Conservation (phyloP, 2,888 invertebrate genomes). For the Dicranocentrus wangi region DNA sequence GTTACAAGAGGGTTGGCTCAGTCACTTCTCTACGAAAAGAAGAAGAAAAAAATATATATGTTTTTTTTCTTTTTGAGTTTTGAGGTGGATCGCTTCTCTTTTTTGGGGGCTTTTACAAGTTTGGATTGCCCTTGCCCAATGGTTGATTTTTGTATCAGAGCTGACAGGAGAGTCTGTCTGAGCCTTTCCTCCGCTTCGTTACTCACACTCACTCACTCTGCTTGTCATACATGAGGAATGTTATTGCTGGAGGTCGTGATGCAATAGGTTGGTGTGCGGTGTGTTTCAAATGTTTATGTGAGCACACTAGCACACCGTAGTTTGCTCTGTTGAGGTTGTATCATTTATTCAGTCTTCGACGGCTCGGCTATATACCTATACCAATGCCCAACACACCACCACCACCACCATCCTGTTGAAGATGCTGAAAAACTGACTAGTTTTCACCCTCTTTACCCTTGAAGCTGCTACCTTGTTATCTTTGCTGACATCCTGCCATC, state of each 20-base stretch:
- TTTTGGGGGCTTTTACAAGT: constrained; percentile 5
- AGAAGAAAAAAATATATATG: constrained; percentile 13
- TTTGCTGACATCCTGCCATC: constrained; percentile 71
- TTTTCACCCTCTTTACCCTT: constrained; percentile 54
- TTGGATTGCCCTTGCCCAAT: constrained; percentile 28
- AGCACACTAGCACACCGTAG: too few species aligned
- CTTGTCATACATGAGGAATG: constrained; percentile 58
- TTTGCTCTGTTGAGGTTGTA: constrained; percentile 4
- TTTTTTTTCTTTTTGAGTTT: constrained; percentile 11
- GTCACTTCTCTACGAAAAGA: constrained; percentile 14
- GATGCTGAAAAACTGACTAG: not conserved
- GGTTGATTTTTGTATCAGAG: constrained; percentile 49
- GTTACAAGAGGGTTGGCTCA: constrained; percentile 58
- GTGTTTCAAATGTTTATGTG: too few species aligned
- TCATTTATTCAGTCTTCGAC: constrained; percentile 7
- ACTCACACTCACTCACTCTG: constrained; percentile 26
- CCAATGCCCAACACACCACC: too few species aligned
- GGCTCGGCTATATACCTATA: not conserved
- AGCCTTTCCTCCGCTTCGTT: not conserved
- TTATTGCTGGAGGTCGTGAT: constrained; percentile 62
- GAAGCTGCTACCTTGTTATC: constrained; percentile 68
- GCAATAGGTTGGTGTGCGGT: constrained; percentile 24
- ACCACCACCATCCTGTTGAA: too few species aligned
- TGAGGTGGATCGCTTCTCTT: constrained; percentile 26
- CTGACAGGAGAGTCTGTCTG: constrained; percentile 48